Evolutionary conservation across 2,113 vertebrate genomes (phyloP), one percentile per base, ranked within the genome.

Genomic region (Romanogobio albipinnatus): DNA sequence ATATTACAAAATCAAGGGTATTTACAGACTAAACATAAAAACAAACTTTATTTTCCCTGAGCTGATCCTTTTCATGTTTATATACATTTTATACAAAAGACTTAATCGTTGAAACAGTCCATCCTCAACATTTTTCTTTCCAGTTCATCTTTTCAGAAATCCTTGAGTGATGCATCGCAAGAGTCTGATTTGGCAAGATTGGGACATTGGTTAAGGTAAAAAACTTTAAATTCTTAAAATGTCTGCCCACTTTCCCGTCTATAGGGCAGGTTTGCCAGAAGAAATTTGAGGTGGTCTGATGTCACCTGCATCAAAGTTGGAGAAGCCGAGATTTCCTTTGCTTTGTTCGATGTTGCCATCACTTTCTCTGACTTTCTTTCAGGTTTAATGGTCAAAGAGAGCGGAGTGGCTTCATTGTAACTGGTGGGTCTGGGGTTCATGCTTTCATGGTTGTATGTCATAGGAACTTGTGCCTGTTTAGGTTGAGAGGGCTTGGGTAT

Each of bases 211-310:
- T 9, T 8, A 9, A 33, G 19, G 68, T 43, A 1, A 70, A 9
- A 19, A 70, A 36, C 19, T 10, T 22, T 1, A 64, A 9, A 36
- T 4, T 61, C 7, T 82, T 59, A 86, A 79, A 77, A 62, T 22
- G 75, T 84, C 62, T 86, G 78, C 47, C 51, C 76, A 13, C 43
- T 86, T 56, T 86, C 87, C 3, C n/a, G 70, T 92, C 86, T 86
- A 19, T 84, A 92, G 1, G 14, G 84, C 1, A 92, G 88, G 76
- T 26, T 92, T 0, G 91, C 92, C 82, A 94, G 91, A 9, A 95
- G 92, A 26, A 93, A 84, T 87, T 93, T 95, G 71, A 93, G 76
- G 59, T 93, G 81, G 51, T 94, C 93, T 0, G 58, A 68, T 59
- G 90, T 92, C 39, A 7, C 39, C 39, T 39, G 39, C 39, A 39